Base-by-base conservation (phyloP, 2,797 vertebrate genomes). In the Aldrovandia affinis region DNA sequence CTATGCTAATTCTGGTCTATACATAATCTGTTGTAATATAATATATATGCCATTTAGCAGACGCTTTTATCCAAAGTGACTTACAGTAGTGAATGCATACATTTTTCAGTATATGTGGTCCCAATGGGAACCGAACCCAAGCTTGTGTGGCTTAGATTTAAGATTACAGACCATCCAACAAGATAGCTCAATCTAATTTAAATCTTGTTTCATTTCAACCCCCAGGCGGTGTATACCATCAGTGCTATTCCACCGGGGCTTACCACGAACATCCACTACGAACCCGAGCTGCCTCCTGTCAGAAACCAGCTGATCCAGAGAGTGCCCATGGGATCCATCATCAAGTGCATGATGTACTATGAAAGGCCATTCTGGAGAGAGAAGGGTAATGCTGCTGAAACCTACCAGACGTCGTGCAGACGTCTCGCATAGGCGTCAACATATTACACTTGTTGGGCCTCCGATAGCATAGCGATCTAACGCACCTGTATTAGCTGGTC, bases 331-430 rank as follows among this genome's bases (percentile, higher is more conserved):
- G 96, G 96, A 0, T 91, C 94, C 86, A 87, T 96, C 86, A 96
- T 96, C 87, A 96, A 96, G 84, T 95, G 94, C 86, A 96, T 96
- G 95, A 87, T 96, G 91, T 96, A 96, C 92, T 96, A 96, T 89
- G 94, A 86, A 82, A 94, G 94, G 84, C 90, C 95, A 68, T 96
- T 96, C 90, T 96, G 96, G 96, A 92, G 86, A 83, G 95, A 88
- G 86, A 94, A 92, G 68, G 94, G 96, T 96, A 92, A 3, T 92
- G 33, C 30, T 52, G 25, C 15, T 39, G 78, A 57, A 55, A 18
- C 30, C 54, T 22, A 22, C 18, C 68, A 1, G 33, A 14, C 68
- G 8, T n/a, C n/a, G n/a, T n/a, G n/a, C n/a, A n/a, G n/a, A n/a
- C n/a, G n/a, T n/a, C n/a, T n/a, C n/a, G n/a, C n/a, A n/a, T n/a